These are phyloP conservation scores for Aplysia californica DNA, from an alignment of 1,140 invertebrate species.

Conservation along the genomic window DNA sequence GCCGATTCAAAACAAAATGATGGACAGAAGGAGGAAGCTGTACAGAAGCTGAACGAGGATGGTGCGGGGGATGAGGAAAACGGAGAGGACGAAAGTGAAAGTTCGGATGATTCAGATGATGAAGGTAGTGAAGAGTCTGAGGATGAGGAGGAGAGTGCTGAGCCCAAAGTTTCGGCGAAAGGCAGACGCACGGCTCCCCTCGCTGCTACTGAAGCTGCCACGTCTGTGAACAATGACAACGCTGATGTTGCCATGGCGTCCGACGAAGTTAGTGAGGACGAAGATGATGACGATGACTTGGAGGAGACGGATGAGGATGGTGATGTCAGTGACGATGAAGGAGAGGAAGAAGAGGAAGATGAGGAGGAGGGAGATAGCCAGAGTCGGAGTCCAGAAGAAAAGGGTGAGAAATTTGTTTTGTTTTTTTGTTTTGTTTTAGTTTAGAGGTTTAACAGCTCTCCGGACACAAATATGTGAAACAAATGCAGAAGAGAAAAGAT, in stretches of 20 bases:
- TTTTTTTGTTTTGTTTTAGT: too few species aligned
- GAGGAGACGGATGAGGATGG: background rate
- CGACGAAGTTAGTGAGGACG: too few species aligned
- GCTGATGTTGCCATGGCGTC: too few species aligned
- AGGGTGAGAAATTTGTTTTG: conserved; percentile 8
- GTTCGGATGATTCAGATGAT: background rate
- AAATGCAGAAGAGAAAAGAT: background rate
- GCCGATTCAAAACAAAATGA: background rate
- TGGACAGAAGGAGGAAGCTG: background rate
- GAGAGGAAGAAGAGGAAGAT: background rate
- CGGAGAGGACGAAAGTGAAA: conserved; percentile 15
- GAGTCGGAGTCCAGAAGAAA: conserved; percentile 20
- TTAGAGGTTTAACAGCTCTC: background rate
- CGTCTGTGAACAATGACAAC: too few species aligned
- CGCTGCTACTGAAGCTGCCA: too few species aligned
- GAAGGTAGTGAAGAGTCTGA: background rate
- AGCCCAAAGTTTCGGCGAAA: background rate
- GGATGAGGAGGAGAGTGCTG: background rate
- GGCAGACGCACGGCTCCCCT: background rate
- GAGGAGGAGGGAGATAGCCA: background rate
- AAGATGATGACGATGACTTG: background rate
- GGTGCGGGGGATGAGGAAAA: conserved; percentile 4
- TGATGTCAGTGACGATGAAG: conserved; percentile 2
- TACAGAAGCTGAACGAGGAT: background rate
- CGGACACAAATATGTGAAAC: background rate